Percentiles rank a stretch among this genome's conserved stretches.
Evolutionary conservation across 2,797 vertebrate genomes (phyloP).

Genomic region (Notolepis coatsorum): DNA sequence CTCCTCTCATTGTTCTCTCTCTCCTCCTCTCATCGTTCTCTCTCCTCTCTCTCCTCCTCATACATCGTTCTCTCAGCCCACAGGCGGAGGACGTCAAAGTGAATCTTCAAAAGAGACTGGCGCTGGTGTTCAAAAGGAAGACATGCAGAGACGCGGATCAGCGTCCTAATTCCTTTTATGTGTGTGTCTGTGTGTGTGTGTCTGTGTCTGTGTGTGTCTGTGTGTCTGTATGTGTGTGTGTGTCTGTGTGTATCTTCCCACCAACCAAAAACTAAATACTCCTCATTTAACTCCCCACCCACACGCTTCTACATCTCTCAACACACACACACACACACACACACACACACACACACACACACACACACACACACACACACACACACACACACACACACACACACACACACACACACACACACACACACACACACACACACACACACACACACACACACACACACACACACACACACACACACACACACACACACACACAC

Average conservation of each 20-base stretch:
- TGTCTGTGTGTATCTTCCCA: slow-evolving; percentile 42
- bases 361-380: slow-evolving; percentile 22
- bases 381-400: slow-evolving; percentile 32
- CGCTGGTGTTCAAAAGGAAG: too few species aligned
- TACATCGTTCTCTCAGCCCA: too few species aligned
- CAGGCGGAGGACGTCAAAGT: too few species aligned
- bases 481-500: slow-evolving; percentile 30
- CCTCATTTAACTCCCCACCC: slow-evolving; percentile 63
- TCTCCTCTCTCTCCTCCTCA: too few species aligned
- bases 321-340: not conserved
- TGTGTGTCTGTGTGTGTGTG: slow-evolving; percentile 36
- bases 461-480: slow-evolving; percentile 13
- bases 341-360: slow-evolving; percentile 24
- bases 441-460: slow-evolving; percentile 26
- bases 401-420: not conserved
- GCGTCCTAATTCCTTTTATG: too few species aligned
- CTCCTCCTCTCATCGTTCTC: too few species aligned
- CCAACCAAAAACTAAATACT: slow-evolving; percentile 63
- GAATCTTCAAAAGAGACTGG: too few species aligned
- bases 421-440: slow-evolving; percentile 13
- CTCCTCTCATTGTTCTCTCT: too few species aligned
- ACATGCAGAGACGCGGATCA: too few species aligned
- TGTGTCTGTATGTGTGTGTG: slow-evolving; percentile 33
- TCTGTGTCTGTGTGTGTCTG: slow-evolving; percentile 17
- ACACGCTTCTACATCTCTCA: slow-evolving; percentile 34